phyloP scores from a whole-genome alignment of 2,888 invertebrate genomes.

The Netelia virgata region DNA sequence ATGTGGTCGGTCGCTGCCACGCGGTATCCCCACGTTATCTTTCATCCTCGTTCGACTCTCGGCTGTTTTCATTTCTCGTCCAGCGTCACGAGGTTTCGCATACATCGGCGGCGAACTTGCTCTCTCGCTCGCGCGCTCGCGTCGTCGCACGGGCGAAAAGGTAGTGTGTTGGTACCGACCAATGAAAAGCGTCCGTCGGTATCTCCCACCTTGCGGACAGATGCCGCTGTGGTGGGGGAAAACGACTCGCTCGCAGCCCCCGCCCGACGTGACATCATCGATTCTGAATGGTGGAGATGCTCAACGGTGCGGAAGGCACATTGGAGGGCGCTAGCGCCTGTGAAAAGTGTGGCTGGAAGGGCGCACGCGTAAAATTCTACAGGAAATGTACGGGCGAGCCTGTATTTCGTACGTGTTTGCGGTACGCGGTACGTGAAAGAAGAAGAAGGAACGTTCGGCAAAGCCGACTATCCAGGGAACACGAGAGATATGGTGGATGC shows the following conservation, averaged over 20 bases:
- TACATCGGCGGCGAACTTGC: slow-evolving; percentile 26
- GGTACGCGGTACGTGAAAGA: not conserved
- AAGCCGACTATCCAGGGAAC: slow-evolving; percentile 37
- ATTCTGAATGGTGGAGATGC: slow-evolving; percentile 85
- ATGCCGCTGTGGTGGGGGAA: slow-evolving; percentile 65
- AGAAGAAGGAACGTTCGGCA: slow-evolving; percentile 27
- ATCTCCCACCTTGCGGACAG: slow-evolving; percentile 14
- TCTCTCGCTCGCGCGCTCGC: no score
- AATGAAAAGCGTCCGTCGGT: slow-evolving; percentile 74
- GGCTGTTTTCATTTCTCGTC: slow-evolving; percentile 21
- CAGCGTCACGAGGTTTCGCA: not conserved
- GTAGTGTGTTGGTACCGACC: slow-evolving; percentile 74
- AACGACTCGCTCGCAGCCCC: slow-evolving; percentile 62
- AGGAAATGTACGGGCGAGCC: slow-evolving; percentile 15
- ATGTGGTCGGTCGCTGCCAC: slow-evolving; percentile 24
- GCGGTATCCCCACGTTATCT: slow-evolving; percentile 25
- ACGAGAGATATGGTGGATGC: slow-evolving; percentile 35
- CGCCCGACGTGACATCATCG: slow-evolving; percentile 83
- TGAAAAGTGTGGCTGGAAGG: slow-evolving; percentile 56
- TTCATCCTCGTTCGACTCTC: slow-evolving; percentile 29
- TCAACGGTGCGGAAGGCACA: slow-evolving; percentile 84
- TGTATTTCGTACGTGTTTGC: slow-evolving; percentile 11
- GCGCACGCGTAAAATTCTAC: slow-evolving; percentile 72
- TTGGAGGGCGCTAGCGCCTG: slow-evolving; percentile 82
- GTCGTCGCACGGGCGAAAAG: slow-evolving; percentile 30